phyloP scores from a whole-genome alignment of 2,888 invertebrate genomes.

The Cordilura impudica region DNA sequence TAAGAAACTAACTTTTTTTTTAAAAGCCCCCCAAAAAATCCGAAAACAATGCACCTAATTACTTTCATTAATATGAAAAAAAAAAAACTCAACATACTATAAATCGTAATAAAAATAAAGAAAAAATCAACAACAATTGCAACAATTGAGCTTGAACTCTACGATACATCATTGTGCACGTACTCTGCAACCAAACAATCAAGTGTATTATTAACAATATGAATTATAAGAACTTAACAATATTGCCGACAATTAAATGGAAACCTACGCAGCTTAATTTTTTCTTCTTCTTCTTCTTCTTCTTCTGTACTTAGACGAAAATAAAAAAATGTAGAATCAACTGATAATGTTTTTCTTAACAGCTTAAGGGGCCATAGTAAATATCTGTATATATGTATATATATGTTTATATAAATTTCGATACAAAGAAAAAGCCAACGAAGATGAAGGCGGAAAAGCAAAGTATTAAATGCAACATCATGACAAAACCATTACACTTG shows the following conservation, averaged over 20 bases:
- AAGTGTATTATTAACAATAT: constrained; percentile 60
- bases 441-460: constrained; percentile 8
- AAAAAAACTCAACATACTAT: constrained; percentile 29
- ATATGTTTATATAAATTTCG: neutral
- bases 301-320: neutral
- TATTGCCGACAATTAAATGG: constrained; percentile 65
- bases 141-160: constrained; percentile 5
- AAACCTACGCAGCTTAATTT: constrained; percentile 65
- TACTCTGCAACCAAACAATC: constrained; percentile 49
- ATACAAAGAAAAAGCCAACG: neutral
- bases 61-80: constrained; percentile 54
- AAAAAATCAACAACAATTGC: constrained; percentile 44
- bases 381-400: neutral
- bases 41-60: constrained; percentile 61
- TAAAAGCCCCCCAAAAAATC: constrained; percentile 1
- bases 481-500: constrained; percentile 73
- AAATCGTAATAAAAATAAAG: constrained; percentile 60
- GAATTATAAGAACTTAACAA: constrained; percentile 58
- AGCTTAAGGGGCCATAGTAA: constrained; percentile 15
- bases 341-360: constrained; percentile 33
- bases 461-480: constrained; percentile 75
- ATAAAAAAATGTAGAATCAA: constrained; percentile 23
- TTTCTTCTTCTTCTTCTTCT: neutral
- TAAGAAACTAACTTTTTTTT: constrained; percentile 24
- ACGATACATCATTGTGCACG: constrained; percentile 35